Conservation (phyloP, 2,797 vertebrate genomes). For the Nyctalus aviator region DNA sequence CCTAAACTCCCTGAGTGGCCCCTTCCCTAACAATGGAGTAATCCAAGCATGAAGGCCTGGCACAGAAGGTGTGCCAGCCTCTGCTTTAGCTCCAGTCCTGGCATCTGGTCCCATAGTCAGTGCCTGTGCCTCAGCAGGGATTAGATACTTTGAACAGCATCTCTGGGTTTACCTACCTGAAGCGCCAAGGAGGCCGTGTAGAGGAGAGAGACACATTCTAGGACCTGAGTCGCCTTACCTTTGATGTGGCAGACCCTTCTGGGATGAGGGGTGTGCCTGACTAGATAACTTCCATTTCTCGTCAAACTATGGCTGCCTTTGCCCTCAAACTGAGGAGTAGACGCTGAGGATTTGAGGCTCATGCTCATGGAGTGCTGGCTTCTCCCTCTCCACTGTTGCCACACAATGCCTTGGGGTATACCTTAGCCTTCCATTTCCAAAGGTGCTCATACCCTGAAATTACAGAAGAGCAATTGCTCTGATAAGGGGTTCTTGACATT, state of each 20-base stretch:
- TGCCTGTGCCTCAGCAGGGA: background rate
- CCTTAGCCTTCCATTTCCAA: background rate
- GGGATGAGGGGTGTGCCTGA: constrained; percentile 83
- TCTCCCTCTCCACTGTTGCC: background rate
- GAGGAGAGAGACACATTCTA: background rate
- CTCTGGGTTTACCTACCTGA: background rate
- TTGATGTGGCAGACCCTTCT: constrained; percentile 83
- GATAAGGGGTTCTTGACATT: background rate
- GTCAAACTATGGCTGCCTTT: background rate
- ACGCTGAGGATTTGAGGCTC: background rate
- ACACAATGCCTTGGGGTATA: background rate
- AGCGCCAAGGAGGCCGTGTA: background rate
- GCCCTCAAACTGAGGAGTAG: background rate
- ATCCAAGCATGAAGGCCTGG: background rate
- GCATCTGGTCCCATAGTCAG: background rate
- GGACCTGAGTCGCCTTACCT: constrained; percentile 73
- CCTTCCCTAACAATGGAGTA: background rate
- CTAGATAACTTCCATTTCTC: constrained; percentile 30
- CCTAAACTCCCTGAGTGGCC: background rate
- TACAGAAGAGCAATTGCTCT: constrained; percentile 1
- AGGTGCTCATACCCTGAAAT: constrained; percentile 52
- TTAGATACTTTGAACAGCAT: background rate
- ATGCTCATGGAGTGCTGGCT: background rate
- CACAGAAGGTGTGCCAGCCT: background rate
- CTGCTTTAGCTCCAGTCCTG: background rate